phyloP scores from a whole-genome alignment of 2,113 vertebrate genomes.

The Ramphastos sulfuratus region DNA sequence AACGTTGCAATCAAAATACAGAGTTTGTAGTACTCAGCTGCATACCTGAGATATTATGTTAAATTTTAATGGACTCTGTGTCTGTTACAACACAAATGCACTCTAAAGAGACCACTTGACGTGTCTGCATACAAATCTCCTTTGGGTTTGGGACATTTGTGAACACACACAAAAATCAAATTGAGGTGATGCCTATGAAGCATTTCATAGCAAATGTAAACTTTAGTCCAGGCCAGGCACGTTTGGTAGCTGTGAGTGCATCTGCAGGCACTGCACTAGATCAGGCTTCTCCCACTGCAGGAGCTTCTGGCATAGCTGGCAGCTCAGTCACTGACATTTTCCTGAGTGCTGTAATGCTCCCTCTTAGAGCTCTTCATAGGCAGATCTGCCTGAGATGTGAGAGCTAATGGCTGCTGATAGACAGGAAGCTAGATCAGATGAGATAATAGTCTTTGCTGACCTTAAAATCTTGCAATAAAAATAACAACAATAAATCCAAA shows the following conservation, averaged over 20 bases:
- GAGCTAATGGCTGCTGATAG: neutral
- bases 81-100: neutral
- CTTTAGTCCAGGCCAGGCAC: neutral
- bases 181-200: neutral
- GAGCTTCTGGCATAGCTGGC: neutral
- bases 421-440: neutral
- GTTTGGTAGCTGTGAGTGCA: neutral
- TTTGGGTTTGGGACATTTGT: neutral
- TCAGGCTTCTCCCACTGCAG: neutral
- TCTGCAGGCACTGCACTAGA: neutral
- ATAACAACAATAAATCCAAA: neutral
- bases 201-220: neutral
- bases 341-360: neutral
- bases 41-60: neutral
- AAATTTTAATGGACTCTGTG: neutral
- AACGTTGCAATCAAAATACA: neutral
- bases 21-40: neutral
- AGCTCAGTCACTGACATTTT: constrained; percentile 18
- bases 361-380: neutral
- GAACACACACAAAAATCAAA: neutral
- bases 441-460: neutral
- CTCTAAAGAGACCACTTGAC: neutral
- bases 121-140: neutral
- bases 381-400: neutral
- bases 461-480: neutral